Base-by-base conservation (phyloP, 2,113 vertebrate species). In the Platysternon megacephalum region DNA sequence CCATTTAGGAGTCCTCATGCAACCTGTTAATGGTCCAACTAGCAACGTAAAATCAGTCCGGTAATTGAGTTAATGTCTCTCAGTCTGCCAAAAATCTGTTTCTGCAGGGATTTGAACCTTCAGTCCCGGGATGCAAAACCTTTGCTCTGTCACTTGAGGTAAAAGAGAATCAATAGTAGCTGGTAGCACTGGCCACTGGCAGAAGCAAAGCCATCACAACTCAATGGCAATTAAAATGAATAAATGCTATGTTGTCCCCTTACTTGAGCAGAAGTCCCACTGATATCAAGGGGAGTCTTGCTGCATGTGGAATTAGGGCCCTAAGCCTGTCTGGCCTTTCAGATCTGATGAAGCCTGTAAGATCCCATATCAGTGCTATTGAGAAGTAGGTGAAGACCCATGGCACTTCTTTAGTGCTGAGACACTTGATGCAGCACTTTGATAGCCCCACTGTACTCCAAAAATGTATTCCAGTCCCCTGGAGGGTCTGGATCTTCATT, bases 311-410 rank as follows among this genome's bases (percentile, higher is more conserved):
- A 61, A 35, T 32, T 32, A 61, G 26, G 11, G 28, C 56, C 26
- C 28, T 32, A 58, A 58, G 29, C n/a, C 10, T 82, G 81, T 51
- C 8, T 0, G 1, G 49, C 26, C 6, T 42, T n/a, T 28, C 26
- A 6, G 44, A 51, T 1, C 56, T 35, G 1, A 3, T 6, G n/a
- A 52, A 39, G 42, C 4, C 48, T 42, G 19, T 3, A 8, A 16
- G 22, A 44, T 5, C 32, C 16, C n/a, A 87, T 6, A 0, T 0
- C 29, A 35, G 51, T 13, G 4, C 0, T 22, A 56, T 68, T 82
- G 74, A 6, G 68, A 55, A 42, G 68, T 21, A 39, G 17, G 16
- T n/a, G 39, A 74, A 39, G 5, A 42, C 3, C 39, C 39, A n/a
- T 32, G 58, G 29, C 9, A 42, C 68, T 74, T 72, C 8, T 21